These are phyloP conservation scores for Nixonia krombeini DNA, from an alignment of 1,140 invertebrate genomes.

Conservation along the genomic window DNA sequence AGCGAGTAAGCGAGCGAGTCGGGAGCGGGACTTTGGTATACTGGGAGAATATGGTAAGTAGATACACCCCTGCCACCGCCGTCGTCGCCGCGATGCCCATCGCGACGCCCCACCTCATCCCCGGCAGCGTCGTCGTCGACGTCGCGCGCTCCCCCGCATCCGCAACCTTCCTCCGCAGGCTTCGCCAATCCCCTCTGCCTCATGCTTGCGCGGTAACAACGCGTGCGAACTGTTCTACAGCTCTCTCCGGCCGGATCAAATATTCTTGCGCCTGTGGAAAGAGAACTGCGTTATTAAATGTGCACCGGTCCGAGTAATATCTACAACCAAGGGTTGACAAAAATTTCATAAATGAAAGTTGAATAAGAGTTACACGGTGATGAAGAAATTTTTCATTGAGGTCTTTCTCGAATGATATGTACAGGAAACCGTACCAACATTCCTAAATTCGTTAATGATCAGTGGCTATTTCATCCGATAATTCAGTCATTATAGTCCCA, in stretches of 20 bases:
- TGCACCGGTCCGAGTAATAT: too few species aligned
- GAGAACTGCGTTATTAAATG: too few species aligned
- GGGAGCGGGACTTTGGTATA: constrained; percentile 63
- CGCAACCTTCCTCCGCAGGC: background rate
- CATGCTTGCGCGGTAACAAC: too few species aligned
- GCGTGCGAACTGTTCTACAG: background rate
- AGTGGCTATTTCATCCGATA: too few species aligned
- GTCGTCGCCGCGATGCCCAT: constrained; percentile 31
- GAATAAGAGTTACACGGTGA: background rate
- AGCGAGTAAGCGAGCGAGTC: constrained; percentile 45
- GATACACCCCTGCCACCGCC: constrained; percentile 64
- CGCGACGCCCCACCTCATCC: constrained; percentile 39
- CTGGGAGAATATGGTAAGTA: constrained; percentile 69
- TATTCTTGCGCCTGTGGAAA: too few species aligned
- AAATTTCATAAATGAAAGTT: background rate
- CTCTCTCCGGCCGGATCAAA: background rate
- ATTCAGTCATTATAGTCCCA: too few species aligned
- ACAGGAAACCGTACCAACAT: too few species aligned
- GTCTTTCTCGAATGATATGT: too few species aligned
- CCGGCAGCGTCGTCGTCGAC: constrained; percentile 4
- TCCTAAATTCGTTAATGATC: too few species aligned
- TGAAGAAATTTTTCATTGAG: too few species aligned
- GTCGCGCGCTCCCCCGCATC: constrained; percentile 18
- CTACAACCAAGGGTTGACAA: too few species aligned
- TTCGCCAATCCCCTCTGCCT: constrained; percentile 13